These are phyloP conservation scores for Chloebia gouldiae DNA, from an alignment of 2,113 vertebrate species.

Conservation along the genomic window DNA sequence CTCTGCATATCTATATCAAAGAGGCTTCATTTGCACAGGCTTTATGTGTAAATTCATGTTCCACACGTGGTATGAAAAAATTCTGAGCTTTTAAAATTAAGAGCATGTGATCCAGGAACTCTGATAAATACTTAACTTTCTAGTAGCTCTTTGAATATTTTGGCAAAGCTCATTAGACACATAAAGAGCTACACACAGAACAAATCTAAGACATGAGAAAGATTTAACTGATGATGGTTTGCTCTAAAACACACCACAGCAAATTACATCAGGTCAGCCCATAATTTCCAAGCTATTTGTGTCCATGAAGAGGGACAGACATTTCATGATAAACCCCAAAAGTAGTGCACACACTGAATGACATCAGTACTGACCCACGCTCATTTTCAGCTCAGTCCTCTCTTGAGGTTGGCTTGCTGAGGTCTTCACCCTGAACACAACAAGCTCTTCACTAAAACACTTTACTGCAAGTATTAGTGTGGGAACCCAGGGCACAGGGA, in stretches of 20 bases:
- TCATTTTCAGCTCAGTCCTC: not conserved
- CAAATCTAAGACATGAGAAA: not conserved
- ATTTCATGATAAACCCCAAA: not conserved
- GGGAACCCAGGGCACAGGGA: no score
- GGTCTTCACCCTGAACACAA: not conserved
- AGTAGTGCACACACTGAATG: not conserved
- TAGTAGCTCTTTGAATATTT: not conserved
- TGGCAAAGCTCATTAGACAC: not conserved
- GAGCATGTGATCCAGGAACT: not conserved
- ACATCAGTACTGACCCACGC: fast-evolving
- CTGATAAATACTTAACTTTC: not conserved
- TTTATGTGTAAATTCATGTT: not conserved
- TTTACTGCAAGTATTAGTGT: not conserved
- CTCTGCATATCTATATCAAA: not conserved
- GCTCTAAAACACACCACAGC: fast-evolving
- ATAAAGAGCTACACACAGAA: not conserved
- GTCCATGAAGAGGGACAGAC: not conserved
- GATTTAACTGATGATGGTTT: not conserved
- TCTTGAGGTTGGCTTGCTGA: not conserved
- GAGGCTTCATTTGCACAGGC: not conserved
- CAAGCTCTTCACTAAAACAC: not conserved
- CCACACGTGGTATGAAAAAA: not conserved
- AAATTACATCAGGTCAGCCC: not conserved
- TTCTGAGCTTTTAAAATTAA: not conserved
- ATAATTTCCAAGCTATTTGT: not conserved